Conservation (phyloP, 2,797 vertebrate genomes). For the Hippocampus kuda region DNA sequence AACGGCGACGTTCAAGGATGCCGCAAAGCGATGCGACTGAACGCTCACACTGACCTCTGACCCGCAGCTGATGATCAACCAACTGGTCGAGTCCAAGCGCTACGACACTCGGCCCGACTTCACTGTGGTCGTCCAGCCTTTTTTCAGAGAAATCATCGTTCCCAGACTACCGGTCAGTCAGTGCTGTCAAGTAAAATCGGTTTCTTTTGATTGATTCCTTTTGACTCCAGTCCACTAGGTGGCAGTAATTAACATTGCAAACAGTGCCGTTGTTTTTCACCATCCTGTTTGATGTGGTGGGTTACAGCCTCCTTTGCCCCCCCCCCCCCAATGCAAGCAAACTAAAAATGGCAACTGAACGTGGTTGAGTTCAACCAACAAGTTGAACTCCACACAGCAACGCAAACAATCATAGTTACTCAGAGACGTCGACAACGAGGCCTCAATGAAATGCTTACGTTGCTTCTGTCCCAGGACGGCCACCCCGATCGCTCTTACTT, state of each 20-base stretch:
- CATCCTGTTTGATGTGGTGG: too few relatives aligned
- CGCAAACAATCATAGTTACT: too few relatives aligned
- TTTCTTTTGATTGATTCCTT: too few relatives aligned
- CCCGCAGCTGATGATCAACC: constrained; percentile 57
- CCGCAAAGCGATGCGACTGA: neutral
- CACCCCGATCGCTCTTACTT: constrained; percentile 74
- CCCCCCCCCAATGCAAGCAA: too few relatives aligned
- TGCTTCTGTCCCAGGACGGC: constrained; percentile 61
- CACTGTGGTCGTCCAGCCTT: constrained; percentile 82
- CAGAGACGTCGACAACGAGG: neutral
- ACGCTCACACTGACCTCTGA: neutral
- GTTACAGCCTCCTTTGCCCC: too few relatives aligned
- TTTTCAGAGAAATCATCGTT: constrained; percentile 58
- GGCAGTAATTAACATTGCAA: too few relatives aligned
- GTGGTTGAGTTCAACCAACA: too few relatives aligned
- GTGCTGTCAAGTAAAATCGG: neutral
- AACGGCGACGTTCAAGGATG: neutral
- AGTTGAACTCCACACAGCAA: too few relatives aligned
- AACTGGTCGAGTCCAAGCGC: constrained; percentile 71
- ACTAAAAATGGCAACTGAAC: too few relatives aligned
- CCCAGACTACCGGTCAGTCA: constrained; percentile 66
- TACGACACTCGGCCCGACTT: constrained; percentile 80
- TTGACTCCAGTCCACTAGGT: too few relatives aligned
- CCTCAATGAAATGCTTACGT: neutral
- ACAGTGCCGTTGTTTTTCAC: too few relatives aligned